phyloP scores from a whole-genome alignment of 1,140 invertebrate species.

The Araneus ventricosus region DNA sequence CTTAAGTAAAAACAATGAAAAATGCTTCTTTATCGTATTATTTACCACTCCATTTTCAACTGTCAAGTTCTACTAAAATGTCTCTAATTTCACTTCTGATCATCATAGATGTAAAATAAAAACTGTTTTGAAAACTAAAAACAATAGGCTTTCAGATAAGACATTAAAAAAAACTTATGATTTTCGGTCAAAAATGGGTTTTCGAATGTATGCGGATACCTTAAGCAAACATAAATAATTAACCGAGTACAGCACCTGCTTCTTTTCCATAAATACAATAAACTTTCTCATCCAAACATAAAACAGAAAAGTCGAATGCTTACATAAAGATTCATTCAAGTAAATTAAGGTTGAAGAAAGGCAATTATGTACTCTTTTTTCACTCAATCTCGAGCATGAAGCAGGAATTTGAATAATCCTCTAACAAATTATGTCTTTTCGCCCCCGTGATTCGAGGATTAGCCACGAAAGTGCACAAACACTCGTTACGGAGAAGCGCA shows the following conservation, averaged over 20 bases:
- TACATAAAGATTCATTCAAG: background rate
- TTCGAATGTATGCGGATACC: too few species aligned
- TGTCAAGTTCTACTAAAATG: too few species aligned
- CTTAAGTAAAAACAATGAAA: too few species aligned
- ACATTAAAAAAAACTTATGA: too few species aligned
- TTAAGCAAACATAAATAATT: background rate
- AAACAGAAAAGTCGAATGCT: too few species aligned
- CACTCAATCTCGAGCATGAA: background rate
- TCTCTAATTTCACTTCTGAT: too few species aligned
- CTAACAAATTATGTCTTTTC: background rate
- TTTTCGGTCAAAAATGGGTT: too few species aligned
- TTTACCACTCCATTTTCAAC: too few species aligned
- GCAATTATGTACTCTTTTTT: background rate
- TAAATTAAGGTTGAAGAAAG: background rate
- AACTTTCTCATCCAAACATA: background rate
- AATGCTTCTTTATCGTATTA: too few species aligned
- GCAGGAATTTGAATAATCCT: background rate
- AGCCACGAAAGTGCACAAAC: background rate
- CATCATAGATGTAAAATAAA: too few species aligned
- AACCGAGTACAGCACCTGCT: background rate
- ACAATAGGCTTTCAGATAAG: too few species aligned
- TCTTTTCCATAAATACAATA: background rate
- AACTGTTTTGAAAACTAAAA: too few species aligned
- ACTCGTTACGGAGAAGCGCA: background rate
- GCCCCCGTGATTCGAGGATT: background rate